phyloP scores from a whole-genome alignment of 2,113 vertebrate species.

The Nestor notabilis region DNA sequence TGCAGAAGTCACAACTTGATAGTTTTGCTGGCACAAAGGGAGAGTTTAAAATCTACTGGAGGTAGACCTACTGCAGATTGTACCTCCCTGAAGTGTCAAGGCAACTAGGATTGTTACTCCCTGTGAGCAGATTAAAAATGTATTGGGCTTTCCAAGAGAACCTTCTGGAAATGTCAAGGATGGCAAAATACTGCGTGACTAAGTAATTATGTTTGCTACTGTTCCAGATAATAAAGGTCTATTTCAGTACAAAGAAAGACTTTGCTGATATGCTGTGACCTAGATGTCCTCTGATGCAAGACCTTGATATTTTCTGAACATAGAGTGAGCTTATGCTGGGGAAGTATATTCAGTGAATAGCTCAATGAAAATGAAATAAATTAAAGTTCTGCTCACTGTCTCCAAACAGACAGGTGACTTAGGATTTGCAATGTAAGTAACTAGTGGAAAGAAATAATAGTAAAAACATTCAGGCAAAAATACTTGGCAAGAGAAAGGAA shows the following conservation, averaged over 20 bases:
- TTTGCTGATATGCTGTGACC: background rate
- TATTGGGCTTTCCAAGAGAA: background rate
- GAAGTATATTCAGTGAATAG: background rate
- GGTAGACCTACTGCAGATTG: background rate
- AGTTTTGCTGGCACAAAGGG: background rate
- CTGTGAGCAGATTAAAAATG: background rate
- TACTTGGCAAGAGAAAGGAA: background rate
- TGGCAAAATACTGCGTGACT: background rate
- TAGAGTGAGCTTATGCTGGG: background rate
- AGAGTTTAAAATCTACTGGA: background rate
- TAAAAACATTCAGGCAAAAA: background rate
- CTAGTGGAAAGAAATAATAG: background rate
- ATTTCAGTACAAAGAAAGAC: background rate
- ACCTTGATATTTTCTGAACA: background rate
- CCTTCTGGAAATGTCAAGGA: background rate
- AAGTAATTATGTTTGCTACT: background rate
- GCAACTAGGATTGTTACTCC: background rate
- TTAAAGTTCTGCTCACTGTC: background rate
- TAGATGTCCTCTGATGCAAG: background rate
- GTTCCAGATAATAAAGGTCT: background rate
- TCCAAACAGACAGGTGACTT: background rate
- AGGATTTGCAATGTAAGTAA: background rate
- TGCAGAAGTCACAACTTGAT: fast-evolving
- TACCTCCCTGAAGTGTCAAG: fast-evolving
- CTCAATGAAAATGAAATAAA: background rate